Evolutionary conservation across 2,888 invertebrate species (phyloP).

Genomic region (Sesamia inferens): DNA sequence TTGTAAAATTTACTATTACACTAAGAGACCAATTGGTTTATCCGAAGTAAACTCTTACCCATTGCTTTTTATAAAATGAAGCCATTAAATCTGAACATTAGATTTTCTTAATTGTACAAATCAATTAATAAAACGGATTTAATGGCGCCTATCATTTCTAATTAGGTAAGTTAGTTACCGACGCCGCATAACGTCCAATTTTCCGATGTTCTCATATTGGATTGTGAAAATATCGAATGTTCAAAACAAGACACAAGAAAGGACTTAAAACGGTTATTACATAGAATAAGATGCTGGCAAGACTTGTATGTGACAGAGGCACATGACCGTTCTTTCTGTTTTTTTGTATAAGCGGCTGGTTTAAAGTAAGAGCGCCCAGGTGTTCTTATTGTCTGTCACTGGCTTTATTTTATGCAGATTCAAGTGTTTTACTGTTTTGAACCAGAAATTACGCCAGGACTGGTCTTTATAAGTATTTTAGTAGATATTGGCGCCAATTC

Average conservation of each 20-base stretch:
- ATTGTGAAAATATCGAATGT: not conserved
- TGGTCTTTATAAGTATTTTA: not conserved
- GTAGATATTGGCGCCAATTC: not conserved
- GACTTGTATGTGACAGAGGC: not conserved
- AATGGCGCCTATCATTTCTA: not conserved
- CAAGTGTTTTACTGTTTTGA: not conserved
- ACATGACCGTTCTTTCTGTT: not conserved
- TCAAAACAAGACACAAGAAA: not conserved
- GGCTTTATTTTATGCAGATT: not conserved
- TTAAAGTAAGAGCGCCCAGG: not conserved
- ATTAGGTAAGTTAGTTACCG: not conserved
- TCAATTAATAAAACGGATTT: not conserved
- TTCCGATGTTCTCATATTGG: not conserved
- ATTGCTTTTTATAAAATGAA: not conserved
- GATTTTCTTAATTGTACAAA: not conserved
- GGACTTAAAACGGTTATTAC: not conserved
- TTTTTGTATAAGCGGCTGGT: no score
- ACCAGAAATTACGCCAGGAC: not conserved
- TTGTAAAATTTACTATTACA: not conserved
- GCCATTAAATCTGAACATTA: not conserved
- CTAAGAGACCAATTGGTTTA: not conserved
- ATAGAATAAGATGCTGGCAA: not conserved
- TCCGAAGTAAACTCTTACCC: not conserved
- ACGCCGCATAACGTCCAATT: not conserved
- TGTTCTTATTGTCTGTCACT: not conserved